phyloP scores from a whole-genome alignment of 2,113 vertebrate genomes.

The Pomatorhinus ruficollis region DNA sequence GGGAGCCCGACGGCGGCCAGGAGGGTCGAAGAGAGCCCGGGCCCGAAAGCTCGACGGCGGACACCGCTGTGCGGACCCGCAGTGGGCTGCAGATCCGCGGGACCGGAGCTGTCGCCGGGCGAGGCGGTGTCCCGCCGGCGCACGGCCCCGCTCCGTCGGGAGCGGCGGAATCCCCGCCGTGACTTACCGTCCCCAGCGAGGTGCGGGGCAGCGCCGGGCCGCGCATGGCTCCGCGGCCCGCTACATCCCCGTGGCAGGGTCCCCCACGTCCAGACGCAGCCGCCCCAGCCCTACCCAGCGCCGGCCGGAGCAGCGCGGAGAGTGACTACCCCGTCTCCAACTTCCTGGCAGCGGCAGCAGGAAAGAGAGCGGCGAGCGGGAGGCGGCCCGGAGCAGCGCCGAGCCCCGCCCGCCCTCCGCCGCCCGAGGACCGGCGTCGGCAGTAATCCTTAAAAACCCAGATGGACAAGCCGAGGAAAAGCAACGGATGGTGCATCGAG shows the following conservation, averaged over 20 bases:
- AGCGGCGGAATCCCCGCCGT: background rate
- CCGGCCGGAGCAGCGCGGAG: background rate
- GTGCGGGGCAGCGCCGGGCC: background rate
- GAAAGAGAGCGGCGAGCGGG: background rate
- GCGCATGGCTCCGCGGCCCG: conserved; percentile 29
- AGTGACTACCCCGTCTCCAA: background rate
- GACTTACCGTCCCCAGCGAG: conserved; percentile 49
- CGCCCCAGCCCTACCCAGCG: background rate
- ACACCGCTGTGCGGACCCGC: background rate
- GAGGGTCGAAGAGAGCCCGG: background rate
- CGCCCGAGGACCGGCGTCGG: background rate
- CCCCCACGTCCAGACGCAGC: background rate
- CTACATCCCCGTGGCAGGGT: conserved; percentile 23
- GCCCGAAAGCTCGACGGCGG: background rate
- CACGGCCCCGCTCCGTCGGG: background rate
- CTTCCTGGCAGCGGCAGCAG: conserved; percentile 23
- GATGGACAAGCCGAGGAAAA: rapidly evolving
- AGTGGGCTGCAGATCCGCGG: background rate
- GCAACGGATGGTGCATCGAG: rapidly evolving
- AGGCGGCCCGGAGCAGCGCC: background rate
- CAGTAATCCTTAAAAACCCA: rapidly evolving
- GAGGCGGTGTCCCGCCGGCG: background rate
- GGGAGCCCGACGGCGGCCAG: background rate
- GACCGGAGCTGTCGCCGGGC: background rate
- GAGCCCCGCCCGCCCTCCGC: background rate